Percentiles rank a stretch among this genome's conserved stretches.
Evolutionary conservation across 2,888 invertebrate species (phyloP).

Genomic region (Xestia ashworthii): DNA sequence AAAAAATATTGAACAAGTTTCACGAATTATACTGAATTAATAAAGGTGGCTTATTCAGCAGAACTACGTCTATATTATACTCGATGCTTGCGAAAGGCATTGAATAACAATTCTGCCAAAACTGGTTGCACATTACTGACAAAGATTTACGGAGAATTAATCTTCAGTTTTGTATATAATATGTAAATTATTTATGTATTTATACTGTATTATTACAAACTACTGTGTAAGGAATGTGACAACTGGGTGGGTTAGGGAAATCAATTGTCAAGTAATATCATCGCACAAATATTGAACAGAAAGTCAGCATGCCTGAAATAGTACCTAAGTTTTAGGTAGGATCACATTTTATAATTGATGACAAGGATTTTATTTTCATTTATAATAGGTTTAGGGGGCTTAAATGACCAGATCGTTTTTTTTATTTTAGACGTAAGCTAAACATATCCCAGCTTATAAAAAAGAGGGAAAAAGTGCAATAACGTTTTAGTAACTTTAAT

Average conservation of each 20-base stretch:
- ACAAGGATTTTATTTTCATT: not conserved
- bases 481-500: constrained; percentile 62
- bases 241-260: constrained; percentile 22
- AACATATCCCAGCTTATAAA: constrained; percentile 52
- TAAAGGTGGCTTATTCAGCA: not conserved
- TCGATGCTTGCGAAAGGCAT: not conserved
- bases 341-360: not conserved
- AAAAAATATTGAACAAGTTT: not conserved
- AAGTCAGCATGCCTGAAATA: not conserved
- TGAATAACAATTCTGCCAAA: not conserved
- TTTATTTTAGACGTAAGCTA: constrained; percentile 55
- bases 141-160: constrained; percentile 22
- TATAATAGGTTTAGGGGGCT: not conserved
- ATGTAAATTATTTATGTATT: not conserved
- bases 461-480: constrained; percentile 59
- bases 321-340: not conserved
- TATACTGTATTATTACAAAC: constrained; percentile 20
- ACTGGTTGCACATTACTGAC: not conserved
- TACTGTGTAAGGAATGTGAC: constrained; percentile 47
- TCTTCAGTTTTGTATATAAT: not conserved
- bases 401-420: constrained; percentile 34
- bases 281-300: not conserved
- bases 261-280: constrained; percentile 4
- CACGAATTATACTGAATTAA: not conserved
- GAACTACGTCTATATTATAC: not conserved